These are phyloP conservation scores for Rhorus exstirpatorius DNA, from an alignment of 2,888 invertebrate species.

Conservation along the genomic window DNA sequence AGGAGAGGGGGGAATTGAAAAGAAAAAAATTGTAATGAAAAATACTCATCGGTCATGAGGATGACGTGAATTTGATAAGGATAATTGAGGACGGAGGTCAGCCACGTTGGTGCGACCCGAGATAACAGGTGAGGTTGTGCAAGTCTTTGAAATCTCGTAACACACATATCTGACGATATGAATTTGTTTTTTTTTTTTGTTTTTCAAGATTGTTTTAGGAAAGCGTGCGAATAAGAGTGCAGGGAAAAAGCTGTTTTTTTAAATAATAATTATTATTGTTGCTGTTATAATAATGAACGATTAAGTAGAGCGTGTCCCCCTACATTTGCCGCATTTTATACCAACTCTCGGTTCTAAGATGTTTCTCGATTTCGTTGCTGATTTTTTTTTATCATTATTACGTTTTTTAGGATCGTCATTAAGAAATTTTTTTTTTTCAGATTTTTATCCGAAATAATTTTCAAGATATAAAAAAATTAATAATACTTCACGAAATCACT, in stretches of 20 bases:
- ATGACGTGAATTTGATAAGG: constrained; percentile 54
- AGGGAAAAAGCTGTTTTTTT: neutral
- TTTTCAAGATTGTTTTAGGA: neutral
- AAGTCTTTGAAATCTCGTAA: constrained; percentile 4
- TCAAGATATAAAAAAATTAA: too few species aligned
- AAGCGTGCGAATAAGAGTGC: neutral
- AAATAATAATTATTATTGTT: too few species aligned
- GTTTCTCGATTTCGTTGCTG: too few species aligned
- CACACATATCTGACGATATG: neutral
- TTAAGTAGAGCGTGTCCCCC: too few species aligned
- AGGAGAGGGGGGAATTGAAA: neutral
- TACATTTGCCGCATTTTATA: too few species aligned
- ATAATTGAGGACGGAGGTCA: constrained; percentile 43
- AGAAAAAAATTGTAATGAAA: constrained; percentile 30
- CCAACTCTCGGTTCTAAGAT: too few species aligned
- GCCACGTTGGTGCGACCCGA: constrained; percentile 32
- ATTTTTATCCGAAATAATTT: too few species aligned
- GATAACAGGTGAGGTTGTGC: constrained; percentile 30
- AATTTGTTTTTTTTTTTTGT: neutral
- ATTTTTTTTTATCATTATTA: too few species aligned
- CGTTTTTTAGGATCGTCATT: too few species aligned
- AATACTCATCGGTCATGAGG: constrained; percentile 50
- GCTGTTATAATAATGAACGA: too few species aligned
- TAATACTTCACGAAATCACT: too few species aligned
- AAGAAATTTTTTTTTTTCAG: too few species aligned